These are phyloP conservation scores for Raja brachyura DNA, from an alignment of 2,113 vertebrate genomes.

Conservation along the genomic window DNA sequence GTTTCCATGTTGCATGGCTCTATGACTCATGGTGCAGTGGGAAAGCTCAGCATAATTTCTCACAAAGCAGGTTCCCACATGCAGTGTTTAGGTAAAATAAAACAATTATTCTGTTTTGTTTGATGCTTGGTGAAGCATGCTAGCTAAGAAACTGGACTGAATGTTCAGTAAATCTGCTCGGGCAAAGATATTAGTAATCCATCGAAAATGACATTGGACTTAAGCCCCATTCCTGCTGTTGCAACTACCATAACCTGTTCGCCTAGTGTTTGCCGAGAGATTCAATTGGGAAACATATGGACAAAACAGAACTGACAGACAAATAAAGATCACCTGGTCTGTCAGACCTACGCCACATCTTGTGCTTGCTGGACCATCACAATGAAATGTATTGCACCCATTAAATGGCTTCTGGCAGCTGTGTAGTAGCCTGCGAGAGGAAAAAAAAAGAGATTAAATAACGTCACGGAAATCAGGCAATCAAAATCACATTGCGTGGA, in stretches of 20 bases:
- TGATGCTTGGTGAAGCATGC: background rate
- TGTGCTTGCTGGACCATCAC: background rate
- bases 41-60: background rate
- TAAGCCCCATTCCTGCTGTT: background rate
- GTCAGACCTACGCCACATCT: background rate
- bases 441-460: too few relatives aligned
- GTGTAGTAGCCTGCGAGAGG: too few relatives aligned
- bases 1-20: background rate
- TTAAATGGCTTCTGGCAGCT: too few relatives aligned
- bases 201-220: background rate
- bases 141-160: background rate
- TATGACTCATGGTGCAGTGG: background rate
- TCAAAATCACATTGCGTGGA: too few relatives aligned
- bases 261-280: background rate
- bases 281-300: background rate
- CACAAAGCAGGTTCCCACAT: background rate
- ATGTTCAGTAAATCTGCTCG: too few relatives aligned
- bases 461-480: too few relatives aligned
- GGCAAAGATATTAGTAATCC: background rate
- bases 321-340: background rate
- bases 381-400: too few relatives aligned
- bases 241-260: background rate
- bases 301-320: background rate
- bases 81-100: background rate
- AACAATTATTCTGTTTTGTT: background rate